Evolutionary conservation across 1,140 invertebrate species (phyloP).

Genomic region (Samia ricini): DNA sequence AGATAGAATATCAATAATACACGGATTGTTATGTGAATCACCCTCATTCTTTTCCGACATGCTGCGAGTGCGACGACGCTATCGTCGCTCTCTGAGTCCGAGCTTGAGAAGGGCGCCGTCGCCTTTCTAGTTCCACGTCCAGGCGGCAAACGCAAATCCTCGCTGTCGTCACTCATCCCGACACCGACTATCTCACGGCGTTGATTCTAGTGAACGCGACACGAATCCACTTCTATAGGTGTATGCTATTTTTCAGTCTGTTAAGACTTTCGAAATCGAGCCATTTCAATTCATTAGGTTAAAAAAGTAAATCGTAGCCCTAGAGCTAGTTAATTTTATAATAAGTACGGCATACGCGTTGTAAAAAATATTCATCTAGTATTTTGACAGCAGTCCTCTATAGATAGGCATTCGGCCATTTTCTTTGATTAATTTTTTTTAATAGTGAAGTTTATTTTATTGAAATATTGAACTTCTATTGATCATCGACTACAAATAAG

Average conservation of each 20-base stretch:
- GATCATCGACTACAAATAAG: too few relatives aligned
- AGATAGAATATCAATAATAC: neutral
- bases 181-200: conserved; percentile 5
- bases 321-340: conserved; percentile 38
- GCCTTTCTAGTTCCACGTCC: conserved; percentile 55
- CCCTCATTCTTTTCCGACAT: conserved; percentile 64
- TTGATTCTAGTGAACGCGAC: conserved; percentile 53
- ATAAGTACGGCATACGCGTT: conserved; percentile 46
- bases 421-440: conserved; percentile 35
- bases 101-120: conserved; percentile 47
- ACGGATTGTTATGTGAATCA: conserved; percentile 26
- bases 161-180: conserved; percentile 63
- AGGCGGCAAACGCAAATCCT: conserved; percentile 50
- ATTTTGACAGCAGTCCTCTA: conserved; percentile 77
- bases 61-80: conserved; percentile 43
- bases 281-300: conserved; percentile 49
- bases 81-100: conserved; percentile 63
- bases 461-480: too few relatives aligned
- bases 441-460: neutral
- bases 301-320: conserved; percentile 34
- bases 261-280: conserved; percentile 37
- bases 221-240: conserved; percentile 70
- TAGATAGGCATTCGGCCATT: conserved; percentile 69
- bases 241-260: conserved; percentile 65
- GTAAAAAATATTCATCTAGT: conserved; percentile 59